Base-by-base conservation (phyloP, 2,888 invertebrate species). In the Eupithecia subumbrata region DNA sequence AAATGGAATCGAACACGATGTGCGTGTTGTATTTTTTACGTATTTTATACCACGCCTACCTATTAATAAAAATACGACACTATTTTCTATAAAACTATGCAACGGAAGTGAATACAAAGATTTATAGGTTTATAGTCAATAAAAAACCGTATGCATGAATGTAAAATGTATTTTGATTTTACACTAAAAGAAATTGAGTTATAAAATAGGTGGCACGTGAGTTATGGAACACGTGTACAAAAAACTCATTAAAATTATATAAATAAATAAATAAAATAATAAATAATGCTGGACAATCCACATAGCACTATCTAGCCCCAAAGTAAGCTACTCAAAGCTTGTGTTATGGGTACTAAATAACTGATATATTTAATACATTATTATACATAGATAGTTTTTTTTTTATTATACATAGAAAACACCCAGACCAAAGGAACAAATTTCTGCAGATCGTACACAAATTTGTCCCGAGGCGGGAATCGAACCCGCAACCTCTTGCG, bases 61-160 rank as follows among this genome's bases (percentile, higher is more conserved):
- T 22, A 37, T 37, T 1, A 40, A 9, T 40, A 37, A 67, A 37
- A 67, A 67, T 18, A 40, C 40, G 37, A 18, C n/a, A 37, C 4
- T 16, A 40, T 71, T 72, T 37, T 37, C 52, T 69, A 76, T 74
- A 76, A 77, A 78, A 76, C 56, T 76, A 71, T 68, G 68, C 74
- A 22, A 66, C 78, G 81, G 79, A 79, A 81, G 79, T 78, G 71
- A 43, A n/a, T 9, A 18, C 34, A n/a, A 63, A 73, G 72, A 71
- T 77, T 75, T 81, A 78, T 75, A 40, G 72, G 69, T 78, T 79
- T 78, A 78, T 69, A 43, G 74, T 68, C 74, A 71, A 79, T 80
- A 80, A 80, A 48, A 79, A 77, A 69, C n/a, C 63, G 40, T 68
- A 25, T 68, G 71, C 69, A 69, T 73, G 64, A 72, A 72, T 78